Base-by-base conservation (phyloP, 2,113 vertebrate genomes). In the Dipodomys ordii region DNA sequence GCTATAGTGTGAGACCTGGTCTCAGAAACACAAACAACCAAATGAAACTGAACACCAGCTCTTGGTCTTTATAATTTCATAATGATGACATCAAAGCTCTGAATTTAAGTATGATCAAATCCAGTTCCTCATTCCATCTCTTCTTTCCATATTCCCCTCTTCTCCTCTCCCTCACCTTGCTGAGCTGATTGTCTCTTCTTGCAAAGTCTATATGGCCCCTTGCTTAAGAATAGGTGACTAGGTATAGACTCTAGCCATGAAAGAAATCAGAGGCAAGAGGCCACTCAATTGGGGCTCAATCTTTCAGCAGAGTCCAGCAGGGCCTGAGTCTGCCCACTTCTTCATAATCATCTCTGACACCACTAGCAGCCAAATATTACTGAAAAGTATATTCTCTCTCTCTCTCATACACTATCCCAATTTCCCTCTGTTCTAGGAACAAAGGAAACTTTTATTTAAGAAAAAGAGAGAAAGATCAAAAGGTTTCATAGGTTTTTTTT, bases 401-500 rank as follows among this genome's bases (percentile, higher is more conserved):
- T 84, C 15, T 10, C 19, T 49, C 25, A n/a, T n/a, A 30, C 32
- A 25, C 57, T 44, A n/a, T 82, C 46, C 49, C 1, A 20, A 19
- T 46, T 30, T 49, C 44, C 93, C 15, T 92, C 49, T 93, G n/a
- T 85, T 88, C 30, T 7, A 57, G 68, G 74, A 95, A 83, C 71
- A 93, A 94, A 94, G 92, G 74, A 96, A 92, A 88, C 35, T 72
- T 94, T 92, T 90, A 73, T 82, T 87, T 64, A 35, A 79, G 82
- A 73, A 87, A 44, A 39, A 44, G 19, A 81, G 71, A 67, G 39
- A 69, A 57, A 80, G 76, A 94, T 96, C 80, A 94, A 91, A 95
- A 83, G 32, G 0, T 27, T 78, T 93, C 83, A 88, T 93, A 83
- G 80, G 2, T 83, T 73, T 91, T 92, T 94, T 85, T 62, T 62